Conservation (phyloP, 2,113 vertebrate genomes). For the human region DNA sequence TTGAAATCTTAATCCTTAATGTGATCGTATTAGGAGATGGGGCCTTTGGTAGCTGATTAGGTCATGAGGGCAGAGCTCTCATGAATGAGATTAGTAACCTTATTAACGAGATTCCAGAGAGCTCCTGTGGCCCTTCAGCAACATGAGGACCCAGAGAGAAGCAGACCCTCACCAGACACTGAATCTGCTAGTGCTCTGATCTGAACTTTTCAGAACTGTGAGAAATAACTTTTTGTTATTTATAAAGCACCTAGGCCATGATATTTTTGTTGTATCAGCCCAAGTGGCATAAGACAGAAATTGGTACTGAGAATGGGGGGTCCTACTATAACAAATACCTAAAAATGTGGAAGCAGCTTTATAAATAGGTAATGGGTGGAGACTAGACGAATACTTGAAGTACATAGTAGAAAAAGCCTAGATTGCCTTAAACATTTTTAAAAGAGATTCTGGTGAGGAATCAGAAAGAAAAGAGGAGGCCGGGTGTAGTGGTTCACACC, state of each 20-base stretch:
- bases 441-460: not conserved
- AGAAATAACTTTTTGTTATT: not conserved
- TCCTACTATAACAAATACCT: not conserved
- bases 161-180: not conserved
- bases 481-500: too few relatives aligned
- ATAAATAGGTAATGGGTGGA: not conserved
- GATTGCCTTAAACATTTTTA: not conserved
- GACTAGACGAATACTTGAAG: not conserved
- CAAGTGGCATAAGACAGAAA: not conserved
- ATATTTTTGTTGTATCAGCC: not conserved
- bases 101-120: not conserved
- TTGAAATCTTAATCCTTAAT: not conserved
- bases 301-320: not conserved
- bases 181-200: not conserved
- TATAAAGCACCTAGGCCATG: not conserved
- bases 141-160: not conserved
- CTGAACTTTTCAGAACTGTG: not conserved
- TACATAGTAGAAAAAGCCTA: not conserved
- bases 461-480: not conserved
- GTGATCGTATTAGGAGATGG: not conserved
- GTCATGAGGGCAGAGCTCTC: not conserved
- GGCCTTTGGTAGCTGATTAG: not conserved
- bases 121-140: not conserved
- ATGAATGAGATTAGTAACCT: not conserved
- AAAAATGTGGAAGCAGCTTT: not conserved